Evolutionary conservation across 2,797 vertebrate genomes (phyloP), one percentile per base, ranked within the genome.

Genomic region (Dermochelys coriacea): DNA sequence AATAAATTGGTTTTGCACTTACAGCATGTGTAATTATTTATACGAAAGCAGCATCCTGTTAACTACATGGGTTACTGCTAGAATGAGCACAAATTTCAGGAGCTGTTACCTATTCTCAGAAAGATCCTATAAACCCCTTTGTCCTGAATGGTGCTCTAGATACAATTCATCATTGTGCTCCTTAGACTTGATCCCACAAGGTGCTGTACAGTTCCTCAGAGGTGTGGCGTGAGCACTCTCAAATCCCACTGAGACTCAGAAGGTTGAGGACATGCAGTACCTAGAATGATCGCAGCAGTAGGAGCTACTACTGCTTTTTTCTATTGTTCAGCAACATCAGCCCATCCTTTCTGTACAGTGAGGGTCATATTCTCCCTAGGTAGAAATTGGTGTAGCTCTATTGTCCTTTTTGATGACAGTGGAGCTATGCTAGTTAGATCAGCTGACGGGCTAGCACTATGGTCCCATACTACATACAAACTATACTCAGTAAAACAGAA

Each of bases 171-270:
- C 25, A 27, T 74, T 31, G 23, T 23, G 21, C 15, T 49, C 41
- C 27, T 31, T 27, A 77, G 74, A 49, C 25, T 12, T 47, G 23
- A 49, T 16, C 45, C 12, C 74, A 77, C 45, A 77, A 49, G 29
- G 27, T 3, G 45, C 27, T 49, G 74, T 5, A 84, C 54, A 0
- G 0, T 25, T 57, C 57, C 19, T 11, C 23, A 59, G 6, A 25
- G 27, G 49, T 50, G 6, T 10, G 52, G 79, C 49, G 50, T 27
- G 49, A 49, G 12, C 3, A 3, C 19, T 6, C 34, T 87, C 1
- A 11, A 57, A n/a, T 77, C 68, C 85, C 54, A 21, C 37, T 61
- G 16, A 47, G 15, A 1, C 4, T 12, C 68, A 80, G 6, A 86
- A 47, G 75, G 68, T 11, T 82, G 50, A 80, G 77, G 61, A 68